Base-by-base conservation (phyloP, 2,797 vertebrate species). In the Podargus strigoides region DNA sequence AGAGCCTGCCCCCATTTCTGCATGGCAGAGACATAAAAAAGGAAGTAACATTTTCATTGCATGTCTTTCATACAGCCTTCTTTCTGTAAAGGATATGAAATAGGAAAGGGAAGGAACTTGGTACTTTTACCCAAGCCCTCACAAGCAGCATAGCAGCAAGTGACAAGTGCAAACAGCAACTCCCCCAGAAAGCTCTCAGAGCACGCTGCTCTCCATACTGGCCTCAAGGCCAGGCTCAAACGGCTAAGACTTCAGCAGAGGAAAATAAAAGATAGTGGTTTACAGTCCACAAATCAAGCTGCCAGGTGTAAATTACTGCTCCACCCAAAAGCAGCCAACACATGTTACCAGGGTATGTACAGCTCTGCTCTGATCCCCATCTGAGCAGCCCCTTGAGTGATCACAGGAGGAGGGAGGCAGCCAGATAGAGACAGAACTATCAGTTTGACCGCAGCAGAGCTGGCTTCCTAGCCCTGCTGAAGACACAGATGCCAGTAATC, bases 261-360 rank as follows among this genome's bases (percentile, higher is more conserved):
- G 60, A 92, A 67, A 84, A 55, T 14, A 16, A 10, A 85, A n/a
- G n/a, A 44, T 18, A 74, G 30, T n/a, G 21, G 16, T 93, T 75
- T 72, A 78, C 7, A 22, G 9, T n/a, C 67, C 74, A 20, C 62
- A 44, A 1, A 18, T 60, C 23, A 53, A 62, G 70, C 67, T 82
- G 63, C 24, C 59, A 69, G 42, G 59, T 1, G 6, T 42, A 69
- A 89, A 53, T 63, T 52, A 62, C 13, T 58, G 75, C 78, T 82
- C 23, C 32, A 50, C 8, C 28, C 58, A 82, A 55, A 20, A 84
- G 66, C 20, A 72, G 89, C 59, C 47, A 3, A 32, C 47, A 24
- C 0, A 0, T 26, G 30, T 22, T 52, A 34, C 22, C 41, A 63
- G 36, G n/a, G 18, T 30, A 5, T 5, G 5, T 4, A 4, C 55